phyloP scores from a whole-genome alignment of 2,888 invertebrate genomes.

The Dryomyza anilis region DNA sequence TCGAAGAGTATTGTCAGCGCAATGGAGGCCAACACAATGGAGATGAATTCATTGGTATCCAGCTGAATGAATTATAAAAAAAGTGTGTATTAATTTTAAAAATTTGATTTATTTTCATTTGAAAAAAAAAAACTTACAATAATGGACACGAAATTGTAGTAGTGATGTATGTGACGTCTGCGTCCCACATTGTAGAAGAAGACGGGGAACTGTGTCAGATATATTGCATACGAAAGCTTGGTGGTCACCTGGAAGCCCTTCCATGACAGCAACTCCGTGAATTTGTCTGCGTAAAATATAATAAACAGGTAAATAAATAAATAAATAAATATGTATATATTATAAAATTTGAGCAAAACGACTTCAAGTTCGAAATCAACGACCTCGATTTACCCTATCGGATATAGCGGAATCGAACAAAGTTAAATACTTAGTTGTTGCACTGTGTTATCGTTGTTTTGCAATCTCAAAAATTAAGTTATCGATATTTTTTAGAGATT shows the following conservation, averaged over 20 bases:
- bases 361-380: too few species aligned
- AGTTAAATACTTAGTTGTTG: too few species aligned
- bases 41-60: slow-evolving; percentile 67
- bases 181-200: slow-evolving; percentile 74
- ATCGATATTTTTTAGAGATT: too few species aligned
- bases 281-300: slow-evolving; percentile 59
- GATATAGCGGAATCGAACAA: too few species aligned
- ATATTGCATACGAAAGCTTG: slow-evolving; percentile 73
- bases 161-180: slow-evolving; percentile 66
- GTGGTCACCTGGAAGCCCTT: slow-evolving; percentile 69
- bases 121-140: slow-evolving; percentile 64
- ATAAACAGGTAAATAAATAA: slow-evolving; percentile 8
- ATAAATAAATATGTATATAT: background rate
- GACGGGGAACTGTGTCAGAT: slow-evolving; percentile 74
- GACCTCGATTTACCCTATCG: too few species aligned
- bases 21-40: slow-evolving; percentile 65
- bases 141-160: slow-evolving; percentile 66
- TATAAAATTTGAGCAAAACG: too few species aligned
- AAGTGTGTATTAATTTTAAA: background rate
- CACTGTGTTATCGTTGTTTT: too few species aligned
- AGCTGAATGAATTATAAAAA: slow-evolving; percentile 59
- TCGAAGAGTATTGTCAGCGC: slow-evolving; percentile 69
- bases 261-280: slow-evolving; percentile 66
- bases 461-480: too few species aligned
- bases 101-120: background rate